A percentile compares a stretch with the other conserved stretches of the same genome.
Conservation (phyloP, 2,797 vertebrate genomes). For the Uromys caudimaculatus region DNA sequence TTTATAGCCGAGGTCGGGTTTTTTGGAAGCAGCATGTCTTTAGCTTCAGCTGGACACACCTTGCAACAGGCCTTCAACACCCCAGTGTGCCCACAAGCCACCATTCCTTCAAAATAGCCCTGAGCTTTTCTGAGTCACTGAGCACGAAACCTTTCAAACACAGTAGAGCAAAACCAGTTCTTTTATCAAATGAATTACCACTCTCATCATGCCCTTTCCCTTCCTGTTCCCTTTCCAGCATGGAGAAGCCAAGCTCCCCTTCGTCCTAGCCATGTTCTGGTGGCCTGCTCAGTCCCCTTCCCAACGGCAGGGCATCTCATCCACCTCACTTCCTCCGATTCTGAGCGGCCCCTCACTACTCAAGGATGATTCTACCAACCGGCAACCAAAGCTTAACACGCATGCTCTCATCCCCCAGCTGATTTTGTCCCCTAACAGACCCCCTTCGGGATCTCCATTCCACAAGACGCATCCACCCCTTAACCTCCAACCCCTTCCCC, state of each 20-base stretch:
- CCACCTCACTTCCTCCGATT: neutral
- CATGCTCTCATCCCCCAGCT: neutral
- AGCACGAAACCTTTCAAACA: neutral
- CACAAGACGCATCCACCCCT: neutral
- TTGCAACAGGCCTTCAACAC: neutral
- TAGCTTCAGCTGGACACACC: neutral
- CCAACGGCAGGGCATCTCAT: neutral
- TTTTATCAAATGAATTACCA: neutral
- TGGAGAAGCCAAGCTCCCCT: neutral
- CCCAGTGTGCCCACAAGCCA: neutral
- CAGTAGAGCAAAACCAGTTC: neutral
- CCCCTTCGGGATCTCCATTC: neutral
- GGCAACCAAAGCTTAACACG: neutral
- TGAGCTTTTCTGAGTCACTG: neutral
- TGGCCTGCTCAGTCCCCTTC: neutral
- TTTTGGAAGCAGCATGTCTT: neutral
- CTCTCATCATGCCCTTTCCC: neutral
- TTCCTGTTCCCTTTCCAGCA: neutral
- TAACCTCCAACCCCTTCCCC: neutral
- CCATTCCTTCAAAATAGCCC: neutral
- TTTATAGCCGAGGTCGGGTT: neutral
- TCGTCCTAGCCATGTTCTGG: neutral
- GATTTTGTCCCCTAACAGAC: neutral
- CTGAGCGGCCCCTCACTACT: neutral
- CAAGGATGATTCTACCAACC: neutral